Evolutionary conservation across 37 sponge, comb jelly and placozoan species (phyloP), one percentile per base, ranked within the genome.

Genomic region (Crambe crambe): DNA sequence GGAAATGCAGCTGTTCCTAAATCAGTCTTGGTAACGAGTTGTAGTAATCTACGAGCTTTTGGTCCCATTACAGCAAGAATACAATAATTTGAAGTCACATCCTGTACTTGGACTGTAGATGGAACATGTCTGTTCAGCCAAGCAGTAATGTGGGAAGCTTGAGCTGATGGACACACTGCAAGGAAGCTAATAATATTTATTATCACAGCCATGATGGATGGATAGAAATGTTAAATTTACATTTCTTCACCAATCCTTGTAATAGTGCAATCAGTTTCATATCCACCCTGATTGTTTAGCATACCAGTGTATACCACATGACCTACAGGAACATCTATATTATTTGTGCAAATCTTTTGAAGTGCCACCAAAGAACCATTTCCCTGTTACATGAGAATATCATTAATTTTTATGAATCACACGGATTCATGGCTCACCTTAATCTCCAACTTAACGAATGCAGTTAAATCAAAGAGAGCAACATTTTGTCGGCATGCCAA

Each of bases 221-320:
- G 43, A 22, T 70, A 35, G 26, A 20, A 61, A 36, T 68, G 9
- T 21, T 36, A 36, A 32, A 15, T 37, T 80, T 76, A 54, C 86
- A 87, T 84, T 84, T 81, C 32, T 20, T 40, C 31, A 51, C 32
- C 76, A 20, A 87, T 63, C 61, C 88, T 75, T 12, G 85, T 75
- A 30, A 91, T 85, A 40, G 85, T 80, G 57, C 88, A 88, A 42
- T 77, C 79, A 44, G 83, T 80, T 71, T 95, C 83, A 40, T 61
- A 79, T n/a, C 96, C 93, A 8, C 96, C 93, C 40, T 76, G 58
- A 2, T 79, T 61, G 73, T 95, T 95, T 72, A 95, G 78, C 90
- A 95, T 89, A 39, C 87, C 88, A 9, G 96, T 92, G 58, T 89
- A 86, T 21, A 92, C 87, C 32, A 84, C 76, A 29, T 80, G 73